Percentiles rank a stretch among this genome's conserved stretches.
These are phyloP conservation scores for Sigmodon hispidus DNA, from an alignment of 2,113 vertebrate genomes.

Conservation along the genomic window DNA sequence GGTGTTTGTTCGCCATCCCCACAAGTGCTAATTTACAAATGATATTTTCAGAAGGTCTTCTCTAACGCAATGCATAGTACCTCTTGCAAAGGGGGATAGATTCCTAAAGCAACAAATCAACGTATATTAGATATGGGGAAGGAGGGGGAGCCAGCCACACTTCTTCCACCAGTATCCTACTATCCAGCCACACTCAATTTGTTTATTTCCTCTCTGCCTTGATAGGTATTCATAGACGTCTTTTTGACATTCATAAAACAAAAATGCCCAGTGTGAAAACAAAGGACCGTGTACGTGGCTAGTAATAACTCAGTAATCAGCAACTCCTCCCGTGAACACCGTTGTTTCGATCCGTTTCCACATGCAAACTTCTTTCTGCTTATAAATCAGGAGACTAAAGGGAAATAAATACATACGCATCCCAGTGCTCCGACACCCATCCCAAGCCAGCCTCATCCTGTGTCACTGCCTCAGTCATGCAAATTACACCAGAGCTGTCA, in stretches of 20 bases:
- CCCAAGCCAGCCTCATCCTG: constrained; percentile 93
- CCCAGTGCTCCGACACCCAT: constrained; percentile 91
- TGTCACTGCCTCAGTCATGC: constrained; percentile 98
- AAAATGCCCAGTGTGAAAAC: constrained; percentile 86
- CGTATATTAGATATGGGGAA: constrained; percentile 56
- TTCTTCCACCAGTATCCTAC: constrained; percentile 74
- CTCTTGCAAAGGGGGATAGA: constrained; percentile 42
- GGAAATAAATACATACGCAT: constrained; percentile 87
- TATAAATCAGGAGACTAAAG: constrained; percentile 87
- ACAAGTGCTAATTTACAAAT: constrained; percentile 66
- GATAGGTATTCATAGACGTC: constrained; percentile 83
- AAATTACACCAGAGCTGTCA: constrained; percentile 97
- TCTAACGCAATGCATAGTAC: constrained; percentile 68
- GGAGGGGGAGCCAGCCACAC: constrained; percentile 62
- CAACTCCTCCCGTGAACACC: constrained; percentile 80
- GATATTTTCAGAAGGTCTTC: constrained; percentile 69
- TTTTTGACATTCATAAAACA: constrained; percentile 85
- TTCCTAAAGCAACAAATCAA: constrained; percentile 75
- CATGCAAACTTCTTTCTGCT: constrained; percentile 85
- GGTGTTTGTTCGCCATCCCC: neutral
- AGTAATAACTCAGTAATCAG: constrained; percentile 81
- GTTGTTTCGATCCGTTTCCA: constrained; percentile 79
- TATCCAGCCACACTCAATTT: constrained; percentile 80
- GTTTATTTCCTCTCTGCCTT: constrained; percentile 45
- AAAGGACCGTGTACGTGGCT: constrained; percentile 80